Evolutionary conservation across 2,113 vertebrate species (phyloP).

Genomic region (Oceanites oceanicus): DNA sequence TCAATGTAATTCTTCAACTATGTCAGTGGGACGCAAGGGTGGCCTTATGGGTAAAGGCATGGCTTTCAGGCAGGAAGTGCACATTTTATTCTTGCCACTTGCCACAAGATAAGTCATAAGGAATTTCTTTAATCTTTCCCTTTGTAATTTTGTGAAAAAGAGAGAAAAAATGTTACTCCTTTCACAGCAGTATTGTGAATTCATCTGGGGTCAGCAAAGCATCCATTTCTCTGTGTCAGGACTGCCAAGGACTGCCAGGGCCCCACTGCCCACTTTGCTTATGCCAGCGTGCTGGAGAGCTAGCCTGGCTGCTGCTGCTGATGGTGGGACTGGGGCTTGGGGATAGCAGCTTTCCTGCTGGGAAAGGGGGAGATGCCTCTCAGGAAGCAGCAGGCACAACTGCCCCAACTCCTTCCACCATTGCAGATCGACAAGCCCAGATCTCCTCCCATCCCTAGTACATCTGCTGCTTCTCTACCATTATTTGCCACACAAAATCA

Average conservation of each 20-base stretch:
- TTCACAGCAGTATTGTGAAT: constrained; percentile 32
- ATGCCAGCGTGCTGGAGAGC: rapidly evolving
- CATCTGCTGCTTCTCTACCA: not conserved
- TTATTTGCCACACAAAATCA: not conserved
- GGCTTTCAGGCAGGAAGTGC: constrained; percentile 48
- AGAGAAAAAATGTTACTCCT: not conserved
- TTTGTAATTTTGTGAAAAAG: constrained; percentile 20
- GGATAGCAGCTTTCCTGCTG: not conserved
- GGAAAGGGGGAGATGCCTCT: not conserved
- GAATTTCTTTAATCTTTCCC: constrained; percentile 41
- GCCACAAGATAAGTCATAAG: constrained; percentile 48
- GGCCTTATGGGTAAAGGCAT: constrained; percentile 54
- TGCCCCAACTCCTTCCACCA: not conserved
- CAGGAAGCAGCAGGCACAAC: not conserved
- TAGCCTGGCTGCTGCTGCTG: not conserved
- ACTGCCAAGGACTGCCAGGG: not conserved
- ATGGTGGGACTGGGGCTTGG: not conserved
- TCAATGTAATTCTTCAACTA: constrained; percentile 57
- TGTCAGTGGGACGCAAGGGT: constrained; percentile 37
- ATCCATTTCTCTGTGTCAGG: not conserved
- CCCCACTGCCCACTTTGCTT: not conserved
- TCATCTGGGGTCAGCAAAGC: not conserved
- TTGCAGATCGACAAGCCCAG: not conserved
- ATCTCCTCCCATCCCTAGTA: not conserved
- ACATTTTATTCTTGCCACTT: constrained; percentile 43